These are phyloP conservation scores for Lepidostoma basale DNA, from an alignment of 1,140 invertebrate species.

Conservation along the genomic window DNA sequence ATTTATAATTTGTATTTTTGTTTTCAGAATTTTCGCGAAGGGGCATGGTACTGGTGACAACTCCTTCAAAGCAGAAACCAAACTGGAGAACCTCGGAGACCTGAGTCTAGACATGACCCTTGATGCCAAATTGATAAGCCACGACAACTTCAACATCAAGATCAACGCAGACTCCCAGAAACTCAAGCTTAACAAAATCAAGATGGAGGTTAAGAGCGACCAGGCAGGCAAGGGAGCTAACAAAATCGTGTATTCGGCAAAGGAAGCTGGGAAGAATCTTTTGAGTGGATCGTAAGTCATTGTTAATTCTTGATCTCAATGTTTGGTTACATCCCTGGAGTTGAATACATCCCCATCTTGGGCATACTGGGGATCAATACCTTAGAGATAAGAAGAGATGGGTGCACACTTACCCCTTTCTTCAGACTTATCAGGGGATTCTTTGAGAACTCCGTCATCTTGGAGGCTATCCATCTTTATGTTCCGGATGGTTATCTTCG, in stretches of 20 bases:
- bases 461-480: too few relatives aligned
- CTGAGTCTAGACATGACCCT: slow-evolving; percentile 59
- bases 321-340: too few relatives aligned
- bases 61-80: slow-evolving; percentile 60
- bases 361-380: too few relatives aligned
- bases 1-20: slow-evolving; percentile 15
- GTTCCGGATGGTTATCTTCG: too few relatives aligned
- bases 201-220: slow-evolving; percentile 68
- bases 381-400: too few relatives aligned
- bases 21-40: slow-evolving; percentile 59
- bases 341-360: too few relatives aligned
- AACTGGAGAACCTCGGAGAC: slow-evolving; percentile 60
- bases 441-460: too few relatives aligned
- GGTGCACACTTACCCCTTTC: too few relatives aligned
- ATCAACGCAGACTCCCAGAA: slow-evolving; percentile 69
- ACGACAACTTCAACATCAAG: slow-evolving; percentile 71
- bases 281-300: slow-evolving; percentile 67
- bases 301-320: not conserved
- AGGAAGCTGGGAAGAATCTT: slow-evolving; percentile 68
- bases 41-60: slow-evolving; percentile 57
- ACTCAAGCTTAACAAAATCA: slow-evolving; percentile 69
- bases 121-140: slow-evolving; percentile 63
- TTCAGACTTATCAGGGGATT: too few relatives aligned
- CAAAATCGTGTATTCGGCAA: slow-evolving; percentile 66
- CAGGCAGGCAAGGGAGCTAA: slow-evolving; percentile 63